These are phyloP conservation scores for Itoplectis maculator DNA, from an alignment of 2,888 invertebrate species.

Conservation along the genomic window DNA sequence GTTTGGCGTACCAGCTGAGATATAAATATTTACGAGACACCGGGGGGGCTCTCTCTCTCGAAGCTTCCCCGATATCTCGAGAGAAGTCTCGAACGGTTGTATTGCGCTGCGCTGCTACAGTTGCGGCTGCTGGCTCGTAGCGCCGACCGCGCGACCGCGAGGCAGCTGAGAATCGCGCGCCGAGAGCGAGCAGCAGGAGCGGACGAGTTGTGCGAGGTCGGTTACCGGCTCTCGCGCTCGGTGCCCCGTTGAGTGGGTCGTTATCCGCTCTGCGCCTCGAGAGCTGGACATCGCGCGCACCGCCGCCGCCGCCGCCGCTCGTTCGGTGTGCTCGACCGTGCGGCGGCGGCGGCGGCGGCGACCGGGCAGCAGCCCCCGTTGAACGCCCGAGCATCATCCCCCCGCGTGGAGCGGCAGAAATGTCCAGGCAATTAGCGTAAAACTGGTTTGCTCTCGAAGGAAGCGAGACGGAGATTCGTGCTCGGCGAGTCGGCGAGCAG, in stretches of 20 bases:
- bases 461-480: slow-evolving; percentile 32
- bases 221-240: slow-evolving; percentile 59
- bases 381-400: slow-evolving; percentile 50
- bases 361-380: slow-evolving; percentile 38
- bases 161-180: slow-evolving; percentile 10
- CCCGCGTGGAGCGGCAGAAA: slow-evolving; percentile 65
- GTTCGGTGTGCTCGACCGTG: slow-evolving; percentile 52
- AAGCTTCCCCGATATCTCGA: slow-evolving; percentile 46
- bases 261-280: slow-evolving; percentile 68
- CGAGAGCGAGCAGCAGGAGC: slow-evolving; percentile 57
- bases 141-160: slow-evolving; percentile 35
- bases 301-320: no score
- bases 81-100: slow-evolving; percentile 49
- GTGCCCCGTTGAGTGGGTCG: slow-evolving; percentile 70
- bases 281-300: slow-evolving; percentile 53
- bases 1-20: no score
- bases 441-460: slow-evolving; percentile 74
- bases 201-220: slow-evolving; percentile 69
- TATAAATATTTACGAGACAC: background rate
- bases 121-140: slow-evolving; percentile 32
- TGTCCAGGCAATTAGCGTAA: slow-evolving; percentile 75
- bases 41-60: background rate
- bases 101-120: slow-evolving; percentile 16
- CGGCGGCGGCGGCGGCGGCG: no score
- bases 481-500: slow-evolving; percentile 20